Evolutionary conservation across 1,140 invertebrate genomes (phyloP), one percentile per base, ranked within the genome.

Genomic region (Papilio glaucus): DNA sequence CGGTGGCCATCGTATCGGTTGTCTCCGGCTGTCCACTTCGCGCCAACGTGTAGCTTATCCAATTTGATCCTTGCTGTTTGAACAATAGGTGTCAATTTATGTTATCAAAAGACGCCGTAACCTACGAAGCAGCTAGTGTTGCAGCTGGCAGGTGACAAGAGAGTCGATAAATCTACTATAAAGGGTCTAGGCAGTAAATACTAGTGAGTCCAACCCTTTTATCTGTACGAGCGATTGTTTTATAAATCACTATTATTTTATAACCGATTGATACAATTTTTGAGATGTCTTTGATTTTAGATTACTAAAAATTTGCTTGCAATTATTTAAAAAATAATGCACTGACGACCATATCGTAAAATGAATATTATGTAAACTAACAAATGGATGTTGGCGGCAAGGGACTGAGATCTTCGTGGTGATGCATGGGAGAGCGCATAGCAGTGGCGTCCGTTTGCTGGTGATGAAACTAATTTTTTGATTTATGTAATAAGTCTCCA

Each of bases 101-200:
- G 15, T 72, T 79, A 80, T 49, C 49, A 18, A 53, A 57, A 24
- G n/a, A 68, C 76, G 70, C 69, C 63, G 76, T 81, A 80, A 82
- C 81, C 81, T 81, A 78, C 80, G 75, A 81, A 82, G 79, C 80
- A 79, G 81, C 81, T 87, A 87, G 85, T 88, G 86, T 87, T 89
- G 87, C 81, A 79, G 84, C 79, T 87, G 87, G 85, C 88, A 91
- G 87, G 87, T 89, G 88, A 91, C 89, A 89, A 81, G 84, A 76
- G 80, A 72, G 78, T 85, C 85, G 83, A 92, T 90, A 90, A 90
- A 92, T 90, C 85, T 87, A 72, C 73, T 72, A 74, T 80, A 82
- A 76, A 81, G 78, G 77, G 81, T 80, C 83, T 82, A 79, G 72
- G 82, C 83, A 83, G 86, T 88, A 89, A 88, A 89, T 87, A 87